These are phyloP conservation scores for Pituophis catenifer DNA, from an alignment of 2,113 vertebrate genomes.

Conservation along the genomic window DNA sequence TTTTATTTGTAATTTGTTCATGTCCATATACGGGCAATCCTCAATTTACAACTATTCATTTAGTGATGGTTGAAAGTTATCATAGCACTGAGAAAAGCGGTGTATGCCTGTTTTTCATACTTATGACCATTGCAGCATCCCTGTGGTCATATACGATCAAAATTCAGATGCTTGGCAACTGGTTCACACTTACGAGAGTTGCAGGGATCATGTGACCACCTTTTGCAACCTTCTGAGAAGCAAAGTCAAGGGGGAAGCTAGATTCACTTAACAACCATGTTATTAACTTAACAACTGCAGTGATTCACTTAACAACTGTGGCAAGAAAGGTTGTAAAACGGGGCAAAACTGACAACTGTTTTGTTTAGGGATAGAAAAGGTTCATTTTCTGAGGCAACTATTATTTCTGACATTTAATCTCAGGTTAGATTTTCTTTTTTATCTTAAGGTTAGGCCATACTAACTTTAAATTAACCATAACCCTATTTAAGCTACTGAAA, in stretches of 20 bases:
- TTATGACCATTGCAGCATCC: not conserved
- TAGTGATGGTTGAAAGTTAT: not conserved
- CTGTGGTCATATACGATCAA: not conserved
- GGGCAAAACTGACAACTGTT: not conserved
- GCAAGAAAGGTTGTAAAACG: not conserved
- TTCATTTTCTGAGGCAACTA: not conserved
- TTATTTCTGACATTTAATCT: not conserved
- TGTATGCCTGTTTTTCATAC: not conserved
- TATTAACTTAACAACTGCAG: not conserved
- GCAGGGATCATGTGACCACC: not conserved
- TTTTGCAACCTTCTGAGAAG: not conserved
- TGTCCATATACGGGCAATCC: not conserved
- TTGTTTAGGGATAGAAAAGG: not conserved
- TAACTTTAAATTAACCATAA: no score
- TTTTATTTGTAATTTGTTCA: not conserved
- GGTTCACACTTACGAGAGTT: not conserved
- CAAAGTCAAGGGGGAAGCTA: not conserved
- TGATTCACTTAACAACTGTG: not conserved
- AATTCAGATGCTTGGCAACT: not conserved
- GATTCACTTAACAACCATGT: not conserved
- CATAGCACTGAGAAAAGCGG: not conserved
- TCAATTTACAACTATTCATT: not conserved
- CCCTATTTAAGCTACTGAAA: not conserved
- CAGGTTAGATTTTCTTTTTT: not conserved
- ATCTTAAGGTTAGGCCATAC: not conserved